Conservation (phyloP, 1,140 invertebrate genomes). For the Lethocerus indicus region DNA sequence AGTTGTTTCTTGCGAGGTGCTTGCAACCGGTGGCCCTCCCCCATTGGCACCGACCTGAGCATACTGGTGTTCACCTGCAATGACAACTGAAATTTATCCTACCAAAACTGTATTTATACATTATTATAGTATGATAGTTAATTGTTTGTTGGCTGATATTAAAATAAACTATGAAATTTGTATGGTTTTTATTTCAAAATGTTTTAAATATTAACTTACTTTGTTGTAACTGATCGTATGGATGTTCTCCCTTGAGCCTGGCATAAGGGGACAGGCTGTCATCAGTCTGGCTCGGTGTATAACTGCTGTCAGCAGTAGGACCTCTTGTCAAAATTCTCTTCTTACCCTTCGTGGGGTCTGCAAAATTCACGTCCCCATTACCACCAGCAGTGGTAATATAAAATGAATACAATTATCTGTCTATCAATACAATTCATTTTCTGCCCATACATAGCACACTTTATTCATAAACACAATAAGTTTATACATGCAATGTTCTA, state of each 20-base stretch:
- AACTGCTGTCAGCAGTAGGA: slow-evolving; percentile 15
- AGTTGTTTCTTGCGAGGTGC: slow-evolving; percentile 11
- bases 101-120: slow-evolving; percentile 1
- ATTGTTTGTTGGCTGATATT: too few relatives aligned
- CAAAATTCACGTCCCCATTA: background rate
- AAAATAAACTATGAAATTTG: background rate
- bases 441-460: too few relatives aligned
- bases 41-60: slow-evolving; percentile 21
- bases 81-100: slow-evolving; percentile 6
- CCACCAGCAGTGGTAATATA: background rate
- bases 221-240: slow-evolving; percentile 23
- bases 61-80: slow-evolving; percentile 24
- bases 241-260: slow-evolving; percentile 21
- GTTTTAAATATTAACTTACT: slow-evolving; percentile 14
- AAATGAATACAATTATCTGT: too few relatives aligned
- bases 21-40: background rate
- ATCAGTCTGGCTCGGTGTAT: slow-evolving; percentile 18
- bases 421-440: too few relatives aligned
- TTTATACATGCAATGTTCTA: too few relatives aligned
- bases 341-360: too few relatives aligned
- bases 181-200: background rate
- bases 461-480: too few relatives aligned
- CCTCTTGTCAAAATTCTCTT: slow-evolving; percentile 10
- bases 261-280: slow-evolving; percentile 21
- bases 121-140: too few relatives aligned